Conservation (phyloP, 2,113 vertebrate species). For the Xenus cinereus region DNA sequence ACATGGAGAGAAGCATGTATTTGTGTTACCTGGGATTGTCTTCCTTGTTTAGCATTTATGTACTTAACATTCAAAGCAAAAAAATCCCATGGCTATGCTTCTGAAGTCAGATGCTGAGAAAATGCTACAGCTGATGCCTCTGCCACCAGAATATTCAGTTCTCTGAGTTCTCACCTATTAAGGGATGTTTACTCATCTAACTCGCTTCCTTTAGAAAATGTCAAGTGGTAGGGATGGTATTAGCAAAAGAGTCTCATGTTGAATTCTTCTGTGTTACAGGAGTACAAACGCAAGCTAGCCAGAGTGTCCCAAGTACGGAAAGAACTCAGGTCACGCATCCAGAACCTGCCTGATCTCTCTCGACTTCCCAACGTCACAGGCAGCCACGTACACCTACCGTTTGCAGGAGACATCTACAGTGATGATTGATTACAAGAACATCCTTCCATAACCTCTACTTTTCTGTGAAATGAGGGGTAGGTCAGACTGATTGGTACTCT, state of each 20-base stretch:
- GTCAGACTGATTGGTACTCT: constrained; percentile 75
- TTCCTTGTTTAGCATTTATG: neutral
- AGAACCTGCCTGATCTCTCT: constrained; percentile 89
- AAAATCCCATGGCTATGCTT: neutral
- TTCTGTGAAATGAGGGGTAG: constrained; percentile 73
- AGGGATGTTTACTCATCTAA: neutral
- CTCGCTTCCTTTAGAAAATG: neutral
- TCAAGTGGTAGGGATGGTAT: neutral
- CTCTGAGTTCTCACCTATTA: neutral
- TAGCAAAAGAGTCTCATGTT: neutral
- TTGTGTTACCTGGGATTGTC: neutral
- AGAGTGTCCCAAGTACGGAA: constrained; percentile 94
- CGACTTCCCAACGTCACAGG: constrained; percentile 88
- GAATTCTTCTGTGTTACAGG: constrained; percentile 79
- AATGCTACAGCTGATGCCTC: neutral
- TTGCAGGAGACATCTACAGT: constrained; percentile 87
- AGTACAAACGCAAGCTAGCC: constrained; percentile 95
- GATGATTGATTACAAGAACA: constrained; percentile 79
- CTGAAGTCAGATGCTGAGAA: neutral
- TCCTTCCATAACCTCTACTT: constrained; percentile 57
- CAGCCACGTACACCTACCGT: constrained; percentile 83
- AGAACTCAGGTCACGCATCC: constrained; percentile 92
- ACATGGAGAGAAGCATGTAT: neutral
- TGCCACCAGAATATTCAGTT: neutral
- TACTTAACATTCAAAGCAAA: neutral